These are phyloP conservation scores for Bradypus variegatus DNA, from an alignment of 2,797 vertebrate genomes.

Conservation along the genomic window DNA sequence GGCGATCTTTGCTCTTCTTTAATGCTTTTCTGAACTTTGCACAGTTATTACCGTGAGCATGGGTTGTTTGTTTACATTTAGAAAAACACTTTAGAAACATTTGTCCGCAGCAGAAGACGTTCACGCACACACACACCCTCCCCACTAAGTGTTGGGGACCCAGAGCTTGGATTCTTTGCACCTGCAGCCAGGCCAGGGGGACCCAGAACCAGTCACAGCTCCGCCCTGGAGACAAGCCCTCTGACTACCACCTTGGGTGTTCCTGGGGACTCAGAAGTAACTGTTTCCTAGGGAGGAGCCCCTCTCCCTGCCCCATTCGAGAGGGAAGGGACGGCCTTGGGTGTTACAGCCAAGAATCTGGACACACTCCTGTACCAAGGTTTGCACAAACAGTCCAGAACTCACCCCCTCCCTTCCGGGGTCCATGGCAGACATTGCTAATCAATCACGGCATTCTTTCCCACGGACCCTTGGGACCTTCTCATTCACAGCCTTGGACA, in stretches of 20 bases:
- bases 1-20: neutral
- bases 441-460: neutral
- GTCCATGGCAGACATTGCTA: neutral
- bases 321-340: neutral
- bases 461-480: neutral
- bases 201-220: neutral
- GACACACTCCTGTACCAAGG: neutral
- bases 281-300: neutral
- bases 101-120: neutral
- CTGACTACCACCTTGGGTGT: neutral
- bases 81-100: neutral
- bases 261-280: neutral
- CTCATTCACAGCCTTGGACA: neutral
- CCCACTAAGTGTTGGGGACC: neutral
- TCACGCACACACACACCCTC: neutral
- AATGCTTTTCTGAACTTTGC: neutral
- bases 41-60: neutral
- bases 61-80: neutral
- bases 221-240: neutral
- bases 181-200: neutral
- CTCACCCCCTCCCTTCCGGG: neutral
- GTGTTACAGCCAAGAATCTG: neutral
- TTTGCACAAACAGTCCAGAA: neutral
- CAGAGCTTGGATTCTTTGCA: neutral
- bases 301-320: neutral